These are phyloP conservation scores for Drosophila hydei DNA, from an alignment of 1,140 invertebrate genomes.

Conservation along the genomic window DNA sequence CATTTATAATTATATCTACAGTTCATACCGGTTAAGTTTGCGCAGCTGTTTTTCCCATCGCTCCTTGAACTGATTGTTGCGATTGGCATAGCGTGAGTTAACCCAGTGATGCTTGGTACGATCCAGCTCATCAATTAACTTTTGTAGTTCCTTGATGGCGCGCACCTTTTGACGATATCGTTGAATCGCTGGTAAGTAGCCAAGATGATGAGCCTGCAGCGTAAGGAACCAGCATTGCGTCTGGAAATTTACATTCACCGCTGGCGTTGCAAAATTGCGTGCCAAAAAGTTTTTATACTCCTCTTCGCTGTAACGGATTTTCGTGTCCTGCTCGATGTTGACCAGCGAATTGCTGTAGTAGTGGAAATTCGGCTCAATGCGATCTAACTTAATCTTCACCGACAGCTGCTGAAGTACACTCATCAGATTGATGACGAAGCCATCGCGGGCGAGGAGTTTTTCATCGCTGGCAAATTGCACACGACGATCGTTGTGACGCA, in stretches of 20 bases:
- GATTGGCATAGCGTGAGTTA: slow-evolving; percentile 88
- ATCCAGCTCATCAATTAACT: slow-evolving; percentile 94
- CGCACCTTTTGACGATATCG: slow-evolving; percentile 93
- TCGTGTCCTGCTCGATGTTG: slow-evolving; percentile 92
- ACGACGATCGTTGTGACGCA: slow-evolving; percentile 93
- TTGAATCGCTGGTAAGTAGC: slow-evolving; percentile 93
- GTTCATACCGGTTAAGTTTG: slow-evolving; percentile 86
- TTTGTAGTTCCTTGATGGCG: slow-evolving; percentile 94
- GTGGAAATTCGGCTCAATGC: slow-evolving; percentile 93
- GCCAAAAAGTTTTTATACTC: slow-evolving; percentile 91
- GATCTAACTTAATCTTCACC: slow-evolving; percentile 92
- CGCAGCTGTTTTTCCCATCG: slow-evolving; percentile 94
- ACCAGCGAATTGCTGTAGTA: slow-evolving; percentile 92
- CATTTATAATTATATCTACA: no score
- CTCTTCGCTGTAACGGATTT: slow-evolving; percentile 91
- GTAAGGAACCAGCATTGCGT: slow-evolving; percentile 99
- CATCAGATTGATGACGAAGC: slow-evolving; percentile 97
- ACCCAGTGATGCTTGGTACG: slow-evolving; percentile 93
- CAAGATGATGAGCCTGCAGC: slow-evolving; percentile 95
- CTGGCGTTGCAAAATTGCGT: slow-evolving; percentile 57
- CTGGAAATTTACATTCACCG: slow-evolving; percentile 90
- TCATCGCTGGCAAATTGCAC: slow-evolving; percentile 96
- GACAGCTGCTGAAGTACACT: slow-evolving; percentile 95
- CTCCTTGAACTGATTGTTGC: slow-evolving; percentile 93
- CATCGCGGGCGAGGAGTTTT: slow-evolving; percentile 93